Percentiles rank a stretch among this genome's conserved stretches.
Evolutionary conservation across 2,113 vertebrate species (phyloP).

Genomic region (Ammodytes marinus): DNA sequence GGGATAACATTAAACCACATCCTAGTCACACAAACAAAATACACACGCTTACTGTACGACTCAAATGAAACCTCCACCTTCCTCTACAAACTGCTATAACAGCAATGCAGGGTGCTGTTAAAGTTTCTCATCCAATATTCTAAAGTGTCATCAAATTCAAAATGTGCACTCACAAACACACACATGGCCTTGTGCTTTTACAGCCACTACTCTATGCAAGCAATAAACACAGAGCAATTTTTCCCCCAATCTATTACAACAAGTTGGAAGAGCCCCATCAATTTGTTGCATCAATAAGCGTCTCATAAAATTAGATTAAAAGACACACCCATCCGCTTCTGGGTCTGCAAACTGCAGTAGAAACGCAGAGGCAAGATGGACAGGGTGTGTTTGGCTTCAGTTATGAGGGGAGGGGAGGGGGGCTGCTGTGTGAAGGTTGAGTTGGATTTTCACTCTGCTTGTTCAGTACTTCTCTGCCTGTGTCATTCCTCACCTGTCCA

Average conservation of each 20-base stretch:
- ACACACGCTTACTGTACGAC: not conserved
- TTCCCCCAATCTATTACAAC: not conserved
- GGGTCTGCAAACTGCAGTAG: not conserved
- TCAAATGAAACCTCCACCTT: not conserved
- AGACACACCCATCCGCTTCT: not conserved
- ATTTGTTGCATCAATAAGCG: slow-evolving; percentile 29
- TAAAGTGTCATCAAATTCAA: slow-evolving; percentile 21
- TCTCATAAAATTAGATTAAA: not conserved
- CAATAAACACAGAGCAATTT: not conserved
- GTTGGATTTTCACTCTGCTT: slow-evolving; percentile 5
- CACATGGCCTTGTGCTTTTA: not conserved
- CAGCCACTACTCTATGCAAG: not conserved
- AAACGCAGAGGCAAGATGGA: not conserved
- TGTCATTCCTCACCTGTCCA: slow-evolving; percentile 31
- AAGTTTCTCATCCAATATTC: slow-evolving; percentile 3
- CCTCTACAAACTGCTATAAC: not conserved
- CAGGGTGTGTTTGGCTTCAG: not conserved
- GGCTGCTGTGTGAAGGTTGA: slow-evolving; percentile 8
- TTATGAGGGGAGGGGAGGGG: not conserved
- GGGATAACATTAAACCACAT: not conserved
- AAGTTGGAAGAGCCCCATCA: not conserved
- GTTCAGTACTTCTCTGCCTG: not conserved
- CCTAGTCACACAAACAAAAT: not conserved
- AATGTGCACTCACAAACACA: not conserved
- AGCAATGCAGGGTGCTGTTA: slow-evolving; percentile 6